Evolutionary conservation across 2,113 vertebrate genomes (phyloP), one percentile per base, ranked within the genome.

Genomic region (Ochotona curzoniae): DNA sequence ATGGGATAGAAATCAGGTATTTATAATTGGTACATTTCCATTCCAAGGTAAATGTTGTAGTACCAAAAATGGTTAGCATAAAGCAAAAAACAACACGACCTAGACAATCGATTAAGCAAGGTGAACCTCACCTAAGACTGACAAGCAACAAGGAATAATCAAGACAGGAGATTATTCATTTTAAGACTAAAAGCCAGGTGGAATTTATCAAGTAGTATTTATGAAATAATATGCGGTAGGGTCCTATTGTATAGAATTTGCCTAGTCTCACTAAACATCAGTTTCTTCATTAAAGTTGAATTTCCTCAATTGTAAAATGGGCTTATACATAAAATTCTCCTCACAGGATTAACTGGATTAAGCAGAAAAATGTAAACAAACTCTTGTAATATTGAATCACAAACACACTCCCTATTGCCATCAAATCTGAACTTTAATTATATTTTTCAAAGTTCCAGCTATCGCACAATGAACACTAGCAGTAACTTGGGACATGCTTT

Each of bases 141-240:
- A 44, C 13, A 81, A 89, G 75, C 30, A 35, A 49, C 30, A 90
- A 73, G 4, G 17, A 57, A 84, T 69, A 85, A 61, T 61, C 32
- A 69, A 60, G 60, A 76, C 1, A 57, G 35, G 44, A 61, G 30
- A 75, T 10, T 49, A 61, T 28, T 83, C 30, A 66, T 8, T 54
- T 71, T 44, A 76, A 67, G 17, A 76, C 30, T 35, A 87, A 69
- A 92, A 80, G 51, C 63, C n/a, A 79, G 25, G 38, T 80, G 8
- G 30, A 92, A 49, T 79, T 71, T 84, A 91, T 47, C 28, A n/a
- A 83, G 79, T 54, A 75, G 63, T 32, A 26, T 35, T 79, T 78
- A 78, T 74, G 44, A 93, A 87, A 6, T 44, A 83, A 74, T 51
- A 87, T 20, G 28, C 7, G 10, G 73, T 64, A 5, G 38, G 57